phyloP scores from a whole-genome alignment of 1,140 invertebrate species.

The Cydia strobilella region DNA sequence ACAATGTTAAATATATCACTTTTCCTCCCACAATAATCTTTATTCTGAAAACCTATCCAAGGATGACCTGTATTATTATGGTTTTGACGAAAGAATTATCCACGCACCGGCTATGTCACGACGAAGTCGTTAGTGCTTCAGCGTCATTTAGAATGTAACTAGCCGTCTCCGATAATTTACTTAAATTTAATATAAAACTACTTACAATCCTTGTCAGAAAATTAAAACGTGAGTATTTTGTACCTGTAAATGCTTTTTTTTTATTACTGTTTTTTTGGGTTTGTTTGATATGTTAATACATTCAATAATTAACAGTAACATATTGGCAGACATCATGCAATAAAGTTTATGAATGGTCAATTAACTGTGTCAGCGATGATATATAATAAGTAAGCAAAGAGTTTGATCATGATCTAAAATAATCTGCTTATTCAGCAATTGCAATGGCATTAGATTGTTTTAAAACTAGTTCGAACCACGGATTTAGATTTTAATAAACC shows the following conservation, averaged over 20 bases:
- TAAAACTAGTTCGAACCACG: neutral
- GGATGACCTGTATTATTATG: slow-evolving; percentile 39
- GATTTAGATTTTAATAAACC: too few relatives aligned
- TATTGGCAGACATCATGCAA: too few relatives aligned
- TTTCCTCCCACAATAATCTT: slow-evolving; percentile 44
- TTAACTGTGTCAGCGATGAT: too few relatives aligned
- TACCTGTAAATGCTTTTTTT: too few relatives aligned
- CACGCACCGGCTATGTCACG: neutral
- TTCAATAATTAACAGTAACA: too few relatives aligned
- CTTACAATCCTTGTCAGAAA: neutral
- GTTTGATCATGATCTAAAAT: neutral
- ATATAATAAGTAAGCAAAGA: too few relatives aligned
- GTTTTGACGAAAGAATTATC: slow-evolving; percentile 16
- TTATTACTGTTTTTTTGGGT: too few relatives aligned
- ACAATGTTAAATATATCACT: slow-evolving; percentile 59
- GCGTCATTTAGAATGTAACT: neutral
- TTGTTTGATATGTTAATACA: too few relatives aligned
- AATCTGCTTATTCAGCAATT: neutral
- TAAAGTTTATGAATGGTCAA: too few relatives aligned
- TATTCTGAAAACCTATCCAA: slow-evolving; percentile 47
- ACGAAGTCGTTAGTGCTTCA: slow-evolving; percentile 15
- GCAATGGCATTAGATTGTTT: neutral
- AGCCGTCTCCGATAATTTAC: neutral
- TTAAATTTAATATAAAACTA: neutral
- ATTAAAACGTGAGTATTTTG: too few relatives aligned